Conservation (phyloP, 2,113 vertebrate species). For the Cochlearius cochlearius region DNA sequence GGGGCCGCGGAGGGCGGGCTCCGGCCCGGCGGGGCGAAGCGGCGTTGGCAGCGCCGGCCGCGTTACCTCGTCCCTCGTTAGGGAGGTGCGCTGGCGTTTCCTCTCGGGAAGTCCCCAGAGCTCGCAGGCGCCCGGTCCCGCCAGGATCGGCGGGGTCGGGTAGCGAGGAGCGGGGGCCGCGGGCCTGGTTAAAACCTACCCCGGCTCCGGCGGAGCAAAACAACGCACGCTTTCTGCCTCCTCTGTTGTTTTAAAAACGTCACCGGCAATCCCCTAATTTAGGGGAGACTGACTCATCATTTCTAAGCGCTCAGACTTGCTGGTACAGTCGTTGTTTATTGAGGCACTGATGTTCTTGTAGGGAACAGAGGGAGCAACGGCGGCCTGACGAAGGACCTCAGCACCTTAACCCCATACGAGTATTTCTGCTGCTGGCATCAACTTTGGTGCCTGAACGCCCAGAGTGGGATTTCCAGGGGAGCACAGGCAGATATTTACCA, state of each 20-base stretch:
- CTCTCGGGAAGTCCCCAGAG: too few relatives aligned
- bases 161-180: neutral
- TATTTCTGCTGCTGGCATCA: neutral
- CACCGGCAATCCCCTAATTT: conserved; percentile 14
- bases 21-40: too few relatives aligned
- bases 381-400: neutral
- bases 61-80: neutral
- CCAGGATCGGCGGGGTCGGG: neutral
- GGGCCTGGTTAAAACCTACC: neutral
- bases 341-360: neutral
- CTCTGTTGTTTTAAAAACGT: neutral
- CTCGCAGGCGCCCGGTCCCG: neutral
- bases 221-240: neutral
- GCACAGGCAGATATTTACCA: neutral
- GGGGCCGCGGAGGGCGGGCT: neutral
- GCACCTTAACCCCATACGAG: fast-evolving
- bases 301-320: neutral
- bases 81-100: neutral
- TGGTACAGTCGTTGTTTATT: neutral
- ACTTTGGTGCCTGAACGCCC: neutral
- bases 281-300: neutral
- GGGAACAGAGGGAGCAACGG: neutral
- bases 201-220: neutral
- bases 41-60: fast-evolving
- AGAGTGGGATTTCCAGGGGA: neutral